Conservation (phyloP, 2,888 invertebrate genomes). For the Anorthoa munda region DNA sequence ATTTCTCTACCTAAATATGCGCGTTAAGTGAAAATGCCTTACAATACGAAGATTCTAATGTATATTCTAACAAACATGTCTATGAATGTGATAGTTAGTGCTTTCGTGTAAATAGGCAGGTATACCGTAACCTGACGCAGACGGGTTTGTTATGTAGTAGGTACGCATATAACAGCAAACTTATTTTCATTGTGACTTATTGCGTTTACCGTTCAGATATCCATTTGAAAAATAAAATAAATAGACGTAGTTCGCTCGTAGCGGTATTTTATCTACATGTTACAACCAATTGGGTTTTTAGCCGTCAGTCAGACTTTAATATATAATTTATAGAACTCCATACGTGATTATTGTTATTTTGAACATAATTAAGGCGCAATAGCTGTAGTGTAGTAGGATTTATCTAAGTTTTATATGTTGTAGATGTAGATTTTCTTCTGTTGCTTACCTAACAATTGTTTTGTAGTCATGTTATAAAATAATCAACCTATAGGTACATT, state of each 20-base stretch:
- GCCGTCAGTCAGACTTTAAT: neutral
- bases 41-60: constrained; percentile 20
- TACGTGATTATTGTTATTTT: constrained; percentile 15
- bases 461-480: neutral
- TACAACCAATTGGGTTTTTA: constrained; percentile 38
- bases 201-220: constrained; percentile 77
- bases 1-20: neutral
- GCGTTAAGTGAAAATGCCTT: neutral
- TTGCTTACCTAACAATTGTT: neutral
- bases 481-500: neutral
- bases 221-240: constrained; percentile 75
- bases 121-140: constrained; percentile 66
- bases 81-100: constrained; percentile 48
- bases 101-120: constrained; percentile 61
- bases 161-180: constrained; percentile 64
- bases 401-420: too few relatives aligned
- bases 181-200: constrained; percentile 75
- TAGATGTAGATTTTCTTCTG: neutral
- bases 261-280: constrained; percentile 66
- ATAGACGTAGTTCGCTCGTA: constrained; percentile 68
- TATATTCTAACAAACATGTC: constrained; percentile 23
- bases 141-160: constrained; percentile 66
- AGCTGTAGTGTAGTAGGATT: neutral
- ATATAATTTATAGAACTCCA: constrained; percentile 1
- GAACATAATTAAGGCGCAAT: neutral